Base-by-base conservation (phyloP, 2,888 invertebrate genomes). In the Hirtodrosophila confusa region DNA sequence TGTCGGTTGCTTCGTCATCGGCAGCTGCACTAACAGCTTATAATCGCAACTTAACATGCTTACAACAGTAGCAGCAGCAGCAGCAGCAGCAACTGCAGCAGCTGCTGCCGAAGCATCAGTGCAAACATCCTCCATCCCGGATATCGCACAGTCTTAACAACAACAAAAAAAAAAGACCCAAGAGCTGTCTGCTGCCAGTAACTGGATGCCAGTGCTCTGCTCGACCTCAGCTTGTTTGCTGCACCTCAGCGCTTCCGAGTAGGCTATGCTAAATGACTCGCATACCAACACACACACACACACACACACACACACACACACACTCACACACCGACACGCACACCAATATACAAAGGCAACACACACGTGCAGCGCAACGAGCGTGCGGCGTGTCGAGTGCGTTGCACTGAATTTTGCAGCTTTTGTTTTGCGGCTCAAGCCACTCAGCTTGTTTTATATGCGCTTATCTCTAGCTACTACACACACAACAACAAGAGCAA, bases 1-100 rank as follows among this genome's bases (percentile, higher is more conserved):
- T 24, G 36, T 39, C 12, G 17, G 50, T 36, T 60, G 60, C 50
- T 63, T 53, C 57, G 65, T 64, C 79, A 68, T 71, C 60, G 78
- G 57, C 69, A 76, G 76, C 71, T 72, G 79, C 83, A 79, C 88
- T 84, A 84, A 84, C 88, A 85, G 84, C 86, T 80, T 88, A 80
- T 85, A 85, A 85, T 85, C 84, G 84, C 84, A 85, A 85, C 84
- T 85, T 85, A 85, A 88, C 84, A 88, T 85, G 87, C 87, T 78
- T 77, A 82, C 87, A 66, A 58, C 72, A 62, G 55, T 12, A 29
- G 44, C 69, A 24, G 69, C 44, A 33, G 31, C 31, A 8, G 8
- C 8, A n/a, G 35, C 44, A 51, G 56, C 51, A 33, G 56, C 41
- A 12, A n/a, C 33, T 17, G 43, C 49, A 36, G 44, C 43, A 37